phyloP scores from a whole-genome alignment of 2,113 vertebrate species.

The Gnathonemus echidnorhynchus region DNA sequence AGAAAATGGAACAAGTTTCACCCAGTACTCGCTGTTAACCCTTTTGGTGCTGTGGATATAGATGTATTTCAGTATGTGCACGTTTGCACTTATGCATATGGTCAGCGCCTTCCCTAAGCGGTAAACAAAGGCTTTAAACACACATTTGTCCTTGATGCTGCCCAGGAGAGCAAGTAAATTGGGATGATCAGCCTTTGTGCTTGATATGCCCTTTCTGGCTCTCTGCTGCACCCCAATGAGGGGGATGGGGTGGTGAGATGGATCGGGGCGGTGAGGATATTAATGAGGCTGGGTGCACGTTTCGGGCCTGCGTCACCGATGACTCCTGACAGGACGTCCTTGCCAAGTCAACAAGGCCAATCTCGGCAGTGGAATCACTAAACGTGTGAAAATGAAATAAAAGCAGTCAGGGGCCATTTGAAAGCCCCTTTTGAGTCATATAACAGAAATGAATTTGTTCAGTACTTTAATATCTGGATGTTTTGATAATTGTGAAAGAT shows the following conservation, averaged over 20 bases:
- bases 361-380: constrained; percentile 56
- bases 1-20: constrained; percentile 34
- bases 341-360: constrained; percentile 66
- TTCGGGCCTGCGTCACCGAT: constrained; percentile 36
- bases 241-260: neutral
- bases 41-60: neutral
- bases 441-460: neutral
- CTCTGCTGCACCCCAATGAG: neutral
- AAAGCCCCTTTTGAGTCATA: neutral
- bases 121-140: constrained; percentile 16
- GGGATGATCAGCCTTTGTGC: constrained; percentile 3
- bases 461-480: neutral
- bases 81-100: neutral
- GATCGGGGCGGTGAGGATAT: constrained; percentile 10
- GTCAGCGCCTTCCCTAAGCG: neutral
- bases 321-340: constrained; percentile 61
- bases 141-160: constrained; percentile 13
- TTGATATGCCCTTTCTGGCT: neutral
- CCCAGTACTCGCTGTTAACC: constrained; percentile 16
- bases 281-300: constrained; percentile 23
- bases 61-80: neutral
- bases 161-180: constrained; percentile 4
- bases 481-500: neutral
- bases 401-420: neutral
- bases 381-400: neutral